Conservation (phyloP, 2,113 vertebrate genomes). For the Plecturocebus donacophilus region DNA sequence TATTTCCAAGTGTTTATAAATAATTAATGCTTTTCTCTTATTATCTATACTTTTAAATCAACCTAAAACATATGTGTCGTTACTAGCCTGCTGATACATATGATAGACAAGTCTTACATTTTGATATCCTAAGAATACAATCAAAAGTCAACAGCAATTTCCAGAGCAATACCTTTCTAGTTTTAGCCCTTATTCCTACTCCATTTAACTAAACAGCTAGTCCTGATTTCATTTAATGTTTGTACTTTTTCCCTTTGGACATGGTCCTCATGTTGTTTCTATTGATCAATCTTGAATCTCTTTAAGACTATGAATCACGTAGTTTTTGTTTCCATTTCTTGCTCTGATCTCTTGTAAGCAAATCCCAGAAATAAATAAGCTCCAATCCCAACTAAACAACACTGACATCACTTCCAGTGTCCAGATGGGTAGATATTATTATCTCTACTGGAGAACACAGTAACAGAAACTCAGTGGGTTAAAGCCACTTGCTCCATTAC, state of each 20-base stretch:
- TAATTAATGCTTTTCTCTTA: not conserved
- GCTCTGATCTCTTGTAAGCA: not conserved
- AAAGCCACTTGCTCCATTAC: not conserved
- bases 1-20: not conserved
- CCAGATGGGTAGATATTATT: constrained; percentile 40
- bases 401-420: not conserved
- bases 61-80: not conserved
- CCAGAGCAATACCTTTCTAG: not conserved
- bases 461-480: not conserved
- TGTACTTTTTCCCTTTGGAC: not conserved
- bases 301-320: not conserved
- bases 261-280: not conserved
- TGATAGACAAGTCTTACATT: not conserved
- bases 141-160: not conserved
- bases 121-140: not conserved
- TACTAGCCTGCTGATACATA: not conserved
- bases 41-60: not conserved
- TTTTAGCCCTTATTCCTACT: not conserved
- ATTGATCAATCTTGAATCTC: not conserved
- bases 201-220: not conserved
- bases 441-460: not conserved
- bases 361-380: constrained; percentile 40
- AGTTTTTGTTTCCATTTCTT: not conserved
- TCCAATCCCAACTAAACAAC: not conserved
- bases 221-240: not conserved